phyloP scores from a whole-genome alignment of 2,113 vertebrate species.

The Taurulus bubalis region DNA sequence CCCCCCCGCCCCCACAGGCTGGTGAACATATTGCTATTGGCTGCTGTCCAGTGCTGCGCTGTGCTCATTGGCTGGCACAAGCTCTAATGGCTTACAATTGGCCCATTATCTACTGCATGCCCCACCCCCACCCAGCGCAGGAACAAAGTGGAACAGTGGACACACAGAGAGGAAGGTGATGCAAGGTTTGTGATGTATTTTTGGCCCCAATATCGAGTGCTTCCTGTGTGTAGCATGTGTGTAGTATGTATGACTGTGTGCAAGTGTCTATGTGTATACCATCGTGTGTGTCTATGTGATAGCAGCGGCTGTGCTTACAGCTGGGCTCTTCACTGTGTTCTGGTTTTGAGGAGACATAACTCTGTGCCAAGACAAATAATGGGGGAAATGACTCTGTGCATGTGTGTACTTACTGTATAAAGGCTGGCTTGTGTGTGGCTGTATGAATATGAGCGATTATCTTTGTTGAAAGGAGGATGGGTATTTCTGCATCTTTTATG shows the following conservation, averaged over 20 bases:
- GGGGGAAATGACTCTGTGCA: not conserved
- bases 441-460: not conserved
- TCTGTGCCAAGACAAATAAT: not conserved
- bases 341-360: constrained; percentile 23
- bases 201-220: constrained; percentile 45
- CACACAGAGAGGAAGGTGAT: constrained; percentile 80
- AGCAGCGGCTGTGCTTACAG: not conserved
- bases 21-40: constrained; percentile 77
- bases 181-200: constrained; percentile 84
- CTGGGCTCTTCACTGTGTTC: constrained; percentile 16
- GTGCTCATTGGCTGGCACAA: constrained; percentile 76
- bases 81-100: constrained; percentile 71
- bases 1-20: not conserved
- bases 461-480: not conserved
- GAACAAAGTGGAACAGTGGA: constrained; percentile 67
- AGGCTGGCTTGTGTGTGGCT: constrained; percentile 15
- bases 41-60: constrained; percentile 49
- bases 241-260: constrained; percentile 15
- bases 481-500: constrained; percentile 1
- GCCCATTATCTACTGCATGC: constrained; percentile 74
- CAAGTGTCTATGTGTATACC: not conserved
- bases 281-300: constrained; percentile 6
- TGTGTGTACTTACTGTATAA: constrained; percentile 30
- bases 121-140: constrained; percentile 61
- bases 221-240: constrained; percentile 63